Base-by-base conservation (phyloP, 1,140 invertebrate species). In the Drosophila erecta region DNA sequence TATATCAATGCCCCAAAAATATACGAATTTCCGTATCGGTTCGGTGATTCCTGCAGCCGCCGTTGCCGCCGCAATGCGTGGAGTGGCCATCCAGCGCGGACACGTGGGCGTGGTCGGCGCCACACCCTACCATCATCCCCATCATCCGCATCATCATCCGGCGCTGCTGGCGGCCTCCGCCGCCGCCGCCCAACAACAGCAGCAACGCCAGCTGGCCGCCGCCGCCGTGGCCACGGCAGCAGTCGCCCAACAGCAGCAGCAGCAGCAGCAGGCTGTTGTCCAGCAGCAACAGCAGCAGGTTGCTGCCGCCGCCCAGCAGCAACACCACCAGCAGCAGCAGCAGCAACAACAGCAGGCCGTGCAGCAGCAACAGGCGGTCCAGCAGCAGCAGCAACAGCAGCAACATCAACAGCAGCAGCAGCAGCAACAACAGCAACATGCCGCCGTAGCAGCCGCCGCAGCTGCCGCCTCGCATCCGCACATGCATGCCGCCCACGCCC, bases 61-160 rank as follows among this genome's bases (percentile, higher is more conserved):
- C 72, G 90, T 92, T 67, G 93, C 93, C 94, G 95, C 95, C 90
- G 96, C 94, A 58, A 91, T 95, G 77, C 92, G 94, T 90, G 95
- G 96, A 89, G 95, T 94, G 60, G 92, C 93, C 61, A 95, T 96
- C 75, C 95, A 95, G 83, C 93, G 95, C 90, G 95, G 95, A 74
- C 92, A 95, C 71, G 93, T 91, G 81, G 90, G 90, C 76, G 91
- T 89, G 93, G 94, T 79, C 91, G 93, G 91, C 73, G 91, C 90
- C 93, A 92, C 93, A 57, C 93, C 93, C 77, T 94, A 94, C 71
- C 93, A 94, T 92, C 94, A 94, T 91, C 93, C 71, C 57, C 81
- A 85, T 85, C 83, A 83, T 56, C 70, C 84, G 81, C 81, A 94
- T 62, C 93, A 94, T 90, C 94, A 94, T 91, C 93, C 94, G 75